Base-by-base conservation (phyloP, 2,888 invertebrate genomes). In the Leucoma salicis region DNA sequence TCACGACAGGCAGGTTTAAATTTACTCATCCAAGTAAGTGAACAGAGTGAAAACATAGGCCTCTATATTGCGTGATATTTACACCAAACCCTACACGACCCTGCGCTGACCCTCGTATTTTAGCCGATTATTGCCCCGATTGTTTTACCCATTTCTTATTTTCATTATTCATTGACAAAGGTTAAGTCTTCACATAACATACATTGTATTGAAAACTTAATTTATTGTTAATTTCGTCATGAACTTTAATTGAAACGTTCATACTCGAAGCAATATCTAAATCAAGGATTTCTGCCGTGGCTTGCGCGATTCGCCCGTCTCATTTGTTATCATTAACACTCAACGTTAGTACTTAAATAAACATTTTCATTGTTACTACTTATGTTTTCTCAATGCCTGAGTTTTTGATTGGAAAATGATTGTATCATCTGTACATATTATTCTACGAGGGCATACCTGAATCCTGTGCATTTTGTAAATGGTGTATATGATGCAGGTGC, bases 401-500 rank as follows among this genome's bases (percentile, higher is more conserved):
- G 25, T 43, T 47, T 50, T 47, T 61, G 61, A 61, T 47, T 64
- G 65, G 60, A 71, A 74, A 69, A 59, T 60, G 47, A 66, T 64
- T 62, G 6, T 21, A 61, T 57, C 52, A 16, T 35, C 10, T 18
- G 29, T 21, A 35, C 2, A 6, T 28, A 10, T 18, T 14, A 13
- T 31, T 29, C 12, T 12, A 35, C 37, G 29, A 57, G 35, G 50
- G 61, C 77, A 63, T 73, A 91, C 93, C 92, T 87, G 91, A 87
- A 64, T 92, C 92, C 81, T 93, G 90, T 54, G 91, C 91, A 79
- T 91, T 92, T 77, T 93, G 92, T 70, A 93, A 89, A 76, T 93
- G 93, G 76, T 93, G 92, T 61, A 93, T 88, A 76, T 93, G 93
- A 74, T 94, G 93, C 66, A 93, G 90, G 83, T 94, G 94, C 50